Base-by-base conservation (phyloP, 2,113 vertebrate species). In the Microtus pennsylvanicus region DNA sequence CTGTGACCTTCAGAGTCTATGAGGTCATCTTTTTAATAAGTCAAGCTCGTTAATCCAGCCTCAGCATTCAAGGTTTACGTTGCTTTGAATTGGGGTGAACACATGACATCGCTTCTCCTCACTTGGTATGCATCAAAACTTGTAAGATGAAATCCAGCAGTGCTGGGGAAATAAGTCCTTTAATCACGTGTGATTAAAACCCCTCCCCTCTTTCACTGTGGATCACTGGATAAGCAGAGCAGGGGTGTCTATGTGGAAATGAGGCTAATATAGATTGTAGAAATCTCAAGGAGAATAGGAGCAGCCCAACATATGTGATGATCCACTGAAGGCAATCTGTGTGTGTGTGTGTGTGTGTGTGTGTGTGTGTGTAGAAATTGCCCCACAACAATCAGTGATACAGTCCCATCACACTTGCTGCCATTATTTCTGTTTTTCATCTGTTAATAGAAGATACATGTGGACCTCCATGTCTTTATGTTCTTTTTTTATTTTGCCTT, bases 21-120 rank as follows among this genome's bases (percentile, higher is more conserved):
- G 93, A 83, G 70, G 90, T 93, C 87, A 90, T 91, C 33, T 94
- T 87, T 74, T 61, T 89, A 93, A 92, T 82, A 94, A 97, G 55
- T 58, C 42, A 87, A 70, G 16, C 86, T 95, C 55, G 74, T 94
- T n/a, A 95, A 89, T 69, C 89, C 24, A 58, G n/a, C 76, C 63
- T 90, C 24, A 58, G 75, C 65, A 76, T 50, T 86, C 72, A 38
- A 28, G 38, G 50, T 55, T 85, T 67, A 82, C 19, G 26, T 5
- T 82, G 69, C 55, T 81, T 87, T 81, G 72, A 86, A 91, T 58
- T 42, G 42, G 65, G 86, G 86, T 3, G 50, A 7, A 30, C 7
- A n/a, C 9, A 35, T 35, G 69, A 58, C 7, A 1, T 69, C 67
- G 65, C 35, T 16, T 33, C 6, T 58, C 7, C 42, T 76, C 13